Base-by-base conservation (phyloP, 1,140 invertebrate genomes). In the Ips typographus region DNA sequence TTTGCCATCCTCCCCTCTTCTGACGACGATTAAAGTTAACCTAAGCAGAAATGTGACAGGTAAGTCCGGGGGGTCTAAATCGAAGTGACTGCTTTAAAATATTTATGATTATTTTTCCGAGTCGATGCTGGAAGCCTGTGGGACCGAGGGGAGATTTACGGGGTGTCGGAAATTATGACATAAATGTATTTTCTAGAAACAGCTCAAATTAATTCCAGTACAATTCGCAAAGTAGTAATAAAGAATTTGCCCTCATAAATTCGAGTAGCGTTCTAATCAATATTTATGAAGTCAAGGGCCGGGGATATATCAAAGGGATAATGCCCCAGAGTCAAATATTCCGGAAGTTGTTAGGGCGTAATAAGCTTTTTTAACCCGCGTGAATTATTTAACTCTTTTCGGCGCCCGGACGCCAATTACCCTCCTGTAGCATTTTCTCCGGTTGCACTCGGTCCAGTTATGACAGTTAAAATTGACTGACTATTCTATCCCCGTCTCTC, bases 271-370 rank as follows among this genome's bases (percentile, higher is more conserved):
- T 64, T 70, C 64, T 71, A 66, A 71, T 71, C 64, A 71, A 71
- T 71, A 71, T 71, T 71, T 71, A 71, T 71, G 63, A 71, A 71
- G 63, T 56, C n/a, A 40, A 22, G 61, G 61, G 65, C 39, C 42
- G 44, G 59, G 63, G 57, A 52, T 66, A 65, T 69, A 69, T 68
- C 65, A 73, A 73, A 73, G 47, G 72, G 64, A 59, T 59, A 71
- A 71, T 65, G 37, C 69, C 69, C 60, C n/a, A 53, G 72, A 67
- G 69, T 67, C 60, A 53, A 68, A 73, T 73, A 73, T 68, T 52
- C 57, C 36, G 62, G 56, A 73, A 69, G 59, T 71, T 71, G 69
- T 69, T 73, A 69, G 69, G 38, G 68, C 65, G 55, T 73, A 73
- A 71, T 71, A 69, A 68, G 65, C 58, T 66, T 73, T 73, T 64